Percentiles rank a stretch among this genome's conserved stretches.
Conservation (phyloP, 2,888 invertebrate genomes). For the Scaptomyza polygonia region DNA sequence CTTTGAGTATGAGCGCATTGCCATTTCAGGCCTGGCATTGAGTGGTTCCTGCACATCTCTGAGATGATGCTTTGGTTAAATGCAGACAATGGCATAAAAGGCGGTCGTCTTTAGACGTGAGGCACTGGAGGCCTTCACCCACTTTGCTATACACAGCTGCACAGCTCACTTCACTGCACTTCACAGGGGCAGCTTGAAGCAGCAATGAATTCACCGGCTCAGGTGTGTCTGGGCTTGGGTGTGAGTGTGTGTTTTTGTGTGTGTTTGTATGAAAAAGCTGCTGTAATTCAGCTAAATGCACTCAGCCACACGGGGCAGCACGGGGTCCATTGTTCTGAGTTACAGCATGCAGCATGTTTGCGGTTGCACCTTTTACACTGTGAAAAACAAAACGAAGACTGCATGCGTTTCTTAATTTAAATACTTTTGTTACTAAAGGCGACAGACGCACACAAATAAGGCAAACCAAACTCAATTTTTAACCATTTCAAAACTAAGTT, state of each 20-base stretch:
- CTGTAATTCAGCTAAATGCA: conserved; percentile 79
- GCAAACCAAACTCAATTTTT: too few species aligned
- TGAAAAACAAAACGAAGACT: not conserved
- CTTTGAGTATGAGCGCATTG: conserved; percentile 24
- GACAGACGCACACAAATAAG: too few species aligned
- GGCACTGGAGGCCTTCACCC: conserved; percentile 70
- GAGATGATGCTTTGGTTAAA: conserved; percentile 31
- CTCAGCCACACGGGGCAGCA: conserved; percentile 59
- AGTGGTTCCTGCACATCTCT: conserved; percentile 48
- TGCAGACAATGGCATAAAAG: conserved; percentile 74
- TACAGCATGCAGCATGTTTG: conserved; percentile 22
- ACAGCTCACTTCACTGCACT: conserved; percentile 60
- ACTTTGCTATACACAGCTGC: conserved; percentile 58
- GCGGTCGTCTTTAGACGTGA: conserved; percentile 58
- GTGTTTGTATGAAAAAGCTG: conserved; percentile 41
- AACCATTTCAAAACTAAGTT: too few species aligned
- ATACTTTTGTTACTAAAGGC: too few species aligned
- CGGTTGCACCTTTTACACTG: conserved; percentile 31
- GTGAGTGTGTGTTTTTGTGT: conserved; percentile 7
- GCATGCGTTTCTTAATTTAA: not conserved
- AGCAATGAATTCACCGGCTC: not conserved
- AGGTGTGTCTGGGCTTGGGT: conserved; percentile 26
- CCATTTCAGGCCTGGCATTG: conserved; percentile 57
- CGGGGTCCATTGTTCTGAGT: conserved; percentile 38
- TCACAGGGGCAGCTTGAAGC: conserved; percentile 2